These are phyloP conservation scores for Oscarella lobularis DNA, from an alignment of 37 sponge, comb jelly and placozoan genomes.

Conservation along the genomic window DNA sequence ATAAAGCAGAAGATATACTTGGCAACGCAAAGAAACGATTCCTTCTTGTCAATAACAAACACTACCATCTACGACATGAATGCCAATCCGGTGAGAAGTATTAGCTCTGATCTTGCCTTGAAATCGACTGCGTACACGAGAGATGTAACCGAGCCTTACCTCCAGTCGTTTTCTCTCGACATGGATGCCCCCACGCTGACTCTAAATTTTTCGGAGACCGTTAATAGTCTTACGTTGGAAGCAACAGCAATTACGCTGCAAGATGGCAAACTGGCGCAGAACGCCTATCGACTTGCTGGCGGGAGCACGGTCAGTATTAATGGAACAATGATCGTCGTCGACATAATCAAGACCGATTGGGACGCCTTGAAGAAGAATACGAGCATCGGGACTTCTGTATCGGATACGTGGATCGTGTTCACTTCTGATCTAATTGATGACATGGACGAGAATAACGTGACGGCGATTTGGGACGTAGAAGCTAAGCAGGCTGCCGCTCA, in stretches of 20 bases:
- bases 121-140: conserved; percentile 20
- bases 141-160: conserved; percentile 33
- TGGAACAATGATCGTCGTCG: conserved; percentile 43
- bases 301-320: conserved; percentile 48
- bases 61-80: conserved; percentile 56
- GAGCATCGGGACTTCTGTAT: conserved; percentile 41
- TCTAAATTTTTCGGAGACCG: conserved; percentile 73
- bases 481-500: conserved; percentile 30
- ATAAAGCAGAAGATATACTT: background rate
- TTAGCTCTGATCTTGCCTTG: conserved; percentile 11
- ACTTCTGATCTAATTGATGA: conserved; percentile 49
- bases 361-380: conserved; percentile 72
- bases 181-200: conserved; percentile 58
- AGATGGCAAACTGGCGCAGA: conserved; percentile 29
- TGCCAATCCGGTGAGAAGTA: conserved; percentile 17
- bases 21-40: conserved; percentile 9
- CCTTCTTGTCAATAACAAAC: conserved; percentile 30
- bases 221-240: conserved; percentile 36
- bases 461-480: conserved; percentile 21
- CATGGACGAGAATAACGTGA: conserved; percentile 57
- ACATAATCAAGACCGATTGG: conserved; percentile 57
- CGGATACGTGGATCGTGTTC: conserved; percentile 58
- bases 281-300: conserved; percentile 38
- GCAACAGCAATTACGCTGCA: conserved; percentile 49
- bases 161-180: conserved; percentile 49